A percentile compares a stretch with the other conserved stretches of the same genome.
phyloP scores from a whole-genome alignment of 2,888 invertebrate genomes.

The Apodemia hepburni region DNA sequence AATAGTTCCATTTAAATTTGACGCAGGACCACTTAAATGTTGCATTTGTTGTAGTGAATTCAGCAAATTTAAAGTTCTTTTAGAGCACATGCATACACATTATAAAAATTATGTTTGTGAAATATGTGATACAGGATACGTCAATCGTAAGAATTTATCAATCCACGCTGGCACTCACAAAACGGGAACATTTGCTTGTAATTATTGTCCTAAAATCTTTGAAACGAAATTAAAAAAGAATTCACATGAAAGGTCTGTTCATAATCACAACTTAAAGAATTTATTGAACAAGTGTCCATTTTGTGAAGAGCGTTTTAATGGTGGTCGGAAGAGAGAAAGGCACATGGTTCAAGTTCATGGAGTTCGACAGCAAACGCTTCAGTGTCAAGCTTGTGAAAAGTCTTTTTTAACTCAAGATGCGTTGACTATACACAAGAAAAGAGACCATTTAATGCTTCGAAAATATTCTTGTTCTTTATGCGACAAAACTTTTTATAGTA shows the following conservation, averaged over 20 bases:
- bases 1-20: slow-evolving; percentile 50
- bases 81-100: slow-evolving; percentile 56
- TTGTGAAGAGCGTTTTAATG: slow-evolving; percentile 48
- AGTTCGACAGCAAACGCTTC: slow-evolving; percentile 30
- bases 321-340: slow-evolving; percentile 38
- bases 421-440: slow-evolving; percentile 28
- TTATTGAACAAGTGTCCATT: slow-evolving; percentile 40
- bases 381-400: slow-evolving; percentile 37
- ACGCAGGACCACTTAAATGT: slow-evolving; percentile 38
- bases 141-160: slow-evolving; percentile 34
- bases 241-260: slow-evolving; percentile 39
- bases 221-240: slow-evolving; percentile 33
- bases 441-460: slow-evolving; percentile 33
- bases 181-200: slow-evolving; percentile 35
- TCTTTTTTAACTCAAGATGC: slow-evolving; percentile 25
- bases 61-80: slow-evolving; percentile 35
- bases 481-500: slow-evolving; percentile 38
- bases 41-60: slow-evolving; percentile 38
- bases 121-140: slow-evolving; percentile 47
- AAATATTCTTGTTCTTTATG: slow-evolving; percentile 32
- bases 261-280: slow-evolving; percentile 8
- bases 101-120: slow-evolving; percentile 50
- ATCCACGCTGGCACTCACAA: slow-evolving; percentile 34
- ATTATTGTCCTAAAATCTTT: slow-evolving; percentile 36
- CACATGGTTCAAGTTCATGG: slow-evolving; percentile 46